Conservation (phyloP, 2,888 invertebrate genomes). For the Ochlodes sylvanus region DNA sequence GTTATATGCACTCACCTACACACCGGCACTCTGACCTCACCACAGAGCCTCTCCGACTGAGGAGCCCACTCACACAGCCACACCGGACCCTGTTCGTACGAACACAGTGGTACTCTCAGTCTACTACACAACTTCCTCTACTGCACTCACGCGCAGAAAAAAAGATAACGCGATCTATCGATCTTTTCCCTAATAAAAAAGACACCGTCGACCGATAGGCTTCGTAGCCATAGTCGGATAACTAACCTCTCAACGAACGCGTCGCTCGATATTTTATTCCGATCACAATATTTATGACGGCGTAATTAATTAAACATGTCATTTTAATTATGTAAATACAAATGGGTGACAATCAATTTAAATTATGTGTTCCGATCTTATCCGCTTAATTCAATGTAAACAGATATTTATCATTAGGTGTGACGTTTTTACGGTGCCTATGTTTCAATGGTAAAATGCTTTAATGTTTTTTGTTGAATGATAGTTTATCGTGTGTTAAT, state of each 20-base stretch:
- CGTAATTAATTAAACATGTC: constrained; percentile 81
- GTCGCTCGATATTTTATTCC: constrained; percentile 64
- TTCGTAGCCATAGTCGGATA: constrained; percentile 72
- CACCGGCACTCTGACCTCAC: constrained; percentile 62
- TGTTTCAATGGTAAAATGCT: constrained; percentile 56
- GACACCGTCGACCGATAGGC: constrained; percentile 68
- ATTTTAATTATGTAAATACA: constrained; percentile 82
- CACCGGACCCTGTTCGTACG: constrained; percentile 65
- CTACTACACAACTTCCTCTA: constrained; percentile 81
- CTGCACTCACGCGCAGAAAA: constrained; percentile 85
- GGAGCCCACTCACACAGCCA: constrained; percentile 68
- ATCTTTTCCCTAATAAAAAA: constrained; percentile 81
- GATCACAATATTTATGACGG: constrained; percentile 76
- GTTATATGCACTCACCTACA: constrained; percentile 76
- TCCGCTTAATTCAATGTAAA: constrained; percentile 80
- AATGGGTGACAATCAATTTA: constrained; percentile 80
- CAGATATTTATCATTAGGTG: constrained; percentile 75
- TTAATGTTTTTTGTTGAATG: constrained; percentile 59
- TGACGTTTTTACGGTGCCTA: constrained; percentile 75
- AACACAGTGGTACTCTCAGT: constrained; percentile 83
- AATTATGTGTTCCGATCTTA: constrained; percentile 76
- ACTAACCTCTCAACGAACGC: constrained; percentile 76
- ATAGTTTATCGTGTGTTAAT: constrained; percentile 58
- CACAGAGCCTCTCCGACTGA: constrained; percentile 62
- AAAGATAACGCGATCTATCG: constrained; percentile 83